phyloP scores from a whole-genome alignment of 2,797 vertebrate species.

The Sylvilagus floridanus region DNA sequence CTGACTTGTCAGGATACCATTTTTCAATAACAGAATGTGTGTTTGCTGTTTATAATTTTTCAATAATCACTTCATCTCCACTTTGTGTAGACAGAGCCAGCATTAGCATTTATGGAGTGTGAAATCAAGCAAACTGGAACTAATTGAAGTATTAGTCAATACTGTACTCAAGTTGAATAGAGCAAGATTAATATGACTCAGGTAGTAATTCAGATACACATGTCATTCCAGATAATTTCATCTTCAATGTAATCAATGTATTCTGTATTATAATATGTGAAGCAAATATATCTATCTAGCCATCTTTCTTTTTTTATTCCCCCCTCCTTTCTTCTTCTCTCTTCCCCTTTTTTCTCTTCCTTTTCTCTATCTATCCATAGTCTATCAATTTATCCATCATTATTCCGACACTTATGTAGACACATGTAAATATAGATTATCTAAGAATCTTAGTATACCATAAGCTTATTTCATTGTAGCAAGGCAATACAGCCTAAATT shows the following conservation, averaged over 20 bases:
- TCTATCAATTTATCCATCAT: background rate
- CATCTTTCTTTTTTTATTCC: background rate
- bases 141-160: constrained; percentile 79
- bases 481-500: background rate
- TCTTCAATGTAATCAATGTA: constrained; percentile 48
- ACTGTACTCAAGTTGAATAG: constrained; percentile 68
- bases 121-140: constrained; percentile 81
- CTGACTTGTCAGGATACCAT: background rate
- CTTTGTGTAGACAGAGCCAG: constrained; percentile 60
- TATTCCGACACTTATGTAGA: background rate
- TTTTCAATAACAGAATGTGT: constrained; percentile 29
- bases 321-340: no score
- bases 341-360: no score
- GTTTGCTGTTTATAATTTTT: constrained; percentile 55
- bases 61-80: constrained; percentile 58
- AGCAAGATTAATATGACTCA: constrained; percentile 71
- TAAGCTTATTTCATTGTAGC: background rate
- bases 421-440: background rate
- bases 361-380: background rate
- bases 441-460: background rate
- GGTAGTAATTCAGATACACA: constrained; percentile 62
- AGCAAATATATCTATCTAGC: background rate
- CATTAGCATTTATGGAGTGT: constrained; percentile 78
- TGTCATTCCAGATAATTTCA: constrained; percentile 46
- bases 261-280: background rate